Evolutionary conservation across 1,140 invertebrate species (phyloP).

Genomic region (Aphidius gifuensis): DNA sequence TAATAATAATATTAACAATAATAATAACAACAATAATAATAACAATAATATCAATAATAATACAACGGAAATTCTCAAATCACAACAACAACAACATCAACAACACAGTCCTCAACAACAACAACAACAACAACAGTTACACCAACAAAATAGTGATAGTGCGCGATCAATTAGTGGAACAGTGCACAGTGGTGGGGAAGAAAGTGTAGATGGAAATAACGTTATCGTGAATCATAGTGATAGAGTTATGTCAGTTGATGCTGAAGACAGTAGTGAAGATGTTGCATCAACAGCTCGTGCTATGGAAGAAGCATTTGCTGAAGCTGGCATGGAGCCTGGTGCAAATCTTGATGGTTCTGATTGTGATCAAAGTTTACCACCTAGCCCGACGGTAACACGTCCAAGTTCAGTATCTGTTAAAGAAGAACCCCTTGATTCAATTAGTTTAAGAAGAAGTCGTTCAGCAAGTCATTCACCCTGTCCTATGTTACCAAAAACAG

Average conservation of each 20-base stretch:
- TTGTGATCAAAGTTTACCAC: slow-evolving; percentile 63
- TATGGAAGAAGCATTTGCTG: slow-evolving; percentile 61
- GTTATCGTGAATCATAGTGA: slow-evolving; percentile 48
- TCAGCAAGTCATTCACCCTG: slow-evolving; percentile 47
- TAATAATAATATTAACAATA: slow-evolving; percentile 34
- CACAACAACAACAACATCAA: slow-evolving; percentile 49
- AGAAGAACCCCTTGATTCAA: slow-evolving; percentile 65
- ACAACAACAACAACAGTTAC: slow-evolving; percentile 40
- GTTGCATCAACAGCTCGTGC: slow-evolving; percentile 59
- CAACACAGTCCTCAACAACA: slow-evolving; percentile 41
- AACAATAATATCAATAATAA: slow-evolving; percentile 45
- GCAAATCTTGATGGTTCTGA: slow-evolving; percentile 66
- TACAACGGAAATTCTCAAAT: slow-evolving; percentile 45
- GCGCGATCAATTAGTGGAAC: slow-evolving; percentile 47
- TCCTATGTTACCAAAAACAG: slow-evolving; percentile 47
- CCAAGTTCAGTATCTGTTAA: slow-evolving; percentile 58
- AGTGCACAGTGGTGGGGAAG: slow-evolving; percentile 53
- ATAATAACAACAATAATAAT: slow-evolving; percentile 13
- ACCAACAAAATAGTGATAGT: slow-evolving; percentile 51
- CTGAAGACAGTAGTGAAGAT: slow-evolving; percentile 60
- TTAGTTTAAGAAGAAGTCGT: slow-evolving; percentile 51
- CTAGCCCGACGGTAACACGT: slow-evolving; percentile 60
- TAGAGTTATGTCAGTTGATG: slow-evolving; percentile 61
- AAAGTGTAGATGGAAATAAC: slow-evolving; percentile 52
- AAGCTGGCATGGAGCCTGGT: slow-evolving; percentile 58